Conservation (phyloP, 2,888 invertebrate species). For the Sinohyriopsis cumingii region DNA sequence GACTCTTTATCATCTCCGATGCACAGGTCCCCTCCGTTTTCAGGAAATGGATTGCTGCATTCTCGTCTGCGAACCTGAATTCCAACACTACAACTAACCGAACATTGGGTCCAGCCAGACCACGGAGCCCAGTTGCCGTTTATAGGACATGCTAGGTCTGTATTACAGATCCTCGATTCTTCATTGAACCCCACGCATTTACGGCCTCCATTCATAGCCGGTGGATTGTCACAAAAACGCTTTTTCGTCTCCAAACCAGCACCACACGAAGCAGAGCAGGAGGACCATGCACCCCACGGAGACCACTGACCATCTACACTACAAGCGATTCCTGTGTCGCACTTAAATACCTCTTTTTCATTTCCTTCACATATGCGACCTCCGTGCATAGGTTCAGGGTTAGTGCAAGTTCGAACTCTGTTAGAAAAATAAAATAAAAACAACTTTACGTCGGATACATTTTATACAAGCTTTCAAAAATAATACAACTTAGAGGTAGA, state of each 20-base stretch:
- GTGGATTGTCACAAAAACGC: slow-evolving; percentile 30
- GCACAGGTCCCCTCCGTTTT: slow-evolving; percentile 22
- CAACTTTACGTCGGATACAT: too few relatives aligned
- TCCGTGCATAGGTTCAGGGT: slow-evolving; percentile 25
- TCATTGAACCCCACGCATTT: slow-evolving; percentile 17
- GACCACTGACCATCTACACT: slow-evolving; percentile 28
- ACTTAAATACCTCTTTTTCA: slow-evolving; percentile 12
- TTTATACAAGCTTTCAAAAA: too few relatives aligned
- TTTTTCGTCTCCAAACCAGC: slow-evolving; percentile 14
- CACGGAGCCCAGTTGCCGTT: slow-evolving; percentile 32
- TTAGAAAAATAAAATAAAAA: too few relatives aligned
- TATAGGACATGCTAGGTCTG: slow-evolving; percentile 16
- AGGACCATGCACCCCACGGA: slow-evolving; percentile 16
- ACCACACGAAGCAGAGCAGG: slow-evolving; percentile 24
- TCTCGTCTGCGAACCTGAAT: slow-evolving; percentile 8
- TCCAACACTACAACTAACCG: slow-evolving; percentile 17
- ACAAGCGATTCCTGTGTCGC: slow-evolving; percentile 15
- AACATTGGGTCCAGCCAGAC: slow-evolving; percentile 15
- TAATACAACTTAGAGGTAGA: too few relatives aligned
- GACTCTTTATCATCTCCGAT: slow-evolving; percentile 14
- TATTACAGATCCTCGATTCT: slow-evolving; percentile 21
- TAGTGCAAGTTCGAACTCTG: slow-evolving; percentile 8
- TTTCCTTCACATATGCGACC: slow-evolving; percentile 25
- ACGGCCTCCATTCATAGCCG: slow-evolving; percentile 17
- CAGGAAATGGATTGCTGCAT: slow-evolving; percentile 26